Percentiles rank a stretch among this genome's conserved stretches.
phyloP scores from a whole-genome alignment of 2,113 vertebrate genomes.

The Etheostoma spectabile region DNA sequence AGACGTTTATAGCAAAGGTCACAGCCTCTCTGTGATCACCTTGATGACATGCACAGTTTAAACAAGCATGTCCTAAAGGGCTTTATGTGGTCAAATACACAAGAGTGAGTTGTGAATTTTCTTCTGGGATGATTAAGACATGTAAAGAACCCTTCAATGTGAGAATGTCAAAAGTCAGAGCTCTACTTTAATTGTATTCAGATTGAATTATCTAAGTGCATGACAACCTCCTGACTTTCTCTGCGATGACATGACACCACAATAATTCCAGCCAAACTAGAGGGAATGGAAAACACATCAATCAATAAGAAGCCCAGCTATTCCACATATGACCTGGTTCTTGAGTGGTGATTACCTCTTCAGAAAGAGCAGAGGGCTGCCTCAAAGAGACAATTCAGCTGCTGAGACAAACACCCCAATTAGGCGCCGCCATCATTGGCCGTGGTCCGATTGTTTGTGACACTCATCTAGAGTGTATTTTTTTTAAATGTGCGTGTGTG shows the following conservation, averaged over 20 bases:
- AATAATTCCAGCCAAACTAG: slow-evolving; percentile 43
- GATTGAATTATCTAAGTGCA: slow-evolving; percentile 42
- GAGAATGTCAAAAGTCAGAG: background rate
- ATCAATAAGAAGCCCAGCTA: slow-evolving; percentile 28
- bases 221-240: slow-evolving; percentile 13
- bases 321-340: slow-evolving; percentile 8
- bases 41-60: background rate
- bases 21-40: background rate
- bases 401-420: slow-evolving; percentile 48
- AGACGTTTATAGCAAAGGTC: background rate
- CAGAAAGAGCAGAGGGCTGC: slow-evolving; percentile 41
- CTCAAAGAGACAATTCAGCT: slow-evolving; percentile 36
- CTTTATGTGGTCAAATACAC: background rate
- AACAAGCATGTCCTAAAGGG: background rate
- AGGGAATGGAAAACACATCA: slow-evolving; percentile 56
- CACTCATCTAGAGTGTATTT: slow-evolving; percentile 50
- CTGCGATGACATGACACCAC: slow-evolving; percentile 16
- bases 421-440: slow-evolving; percentile 40
- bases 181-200: slow-evolving; percentile 23
- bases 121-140: too few relatives aligned
- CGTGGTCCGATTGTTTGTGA: slow-evolving; percentile 45
- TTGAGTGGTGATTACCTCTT: slow-evolving; percentile 52
- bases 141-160: background rate
- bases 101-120: background rate
- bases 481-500: background rate